Conservation (phyloP, 2,888 invertebrate genomes). For the Laothoe populi region DNA sequence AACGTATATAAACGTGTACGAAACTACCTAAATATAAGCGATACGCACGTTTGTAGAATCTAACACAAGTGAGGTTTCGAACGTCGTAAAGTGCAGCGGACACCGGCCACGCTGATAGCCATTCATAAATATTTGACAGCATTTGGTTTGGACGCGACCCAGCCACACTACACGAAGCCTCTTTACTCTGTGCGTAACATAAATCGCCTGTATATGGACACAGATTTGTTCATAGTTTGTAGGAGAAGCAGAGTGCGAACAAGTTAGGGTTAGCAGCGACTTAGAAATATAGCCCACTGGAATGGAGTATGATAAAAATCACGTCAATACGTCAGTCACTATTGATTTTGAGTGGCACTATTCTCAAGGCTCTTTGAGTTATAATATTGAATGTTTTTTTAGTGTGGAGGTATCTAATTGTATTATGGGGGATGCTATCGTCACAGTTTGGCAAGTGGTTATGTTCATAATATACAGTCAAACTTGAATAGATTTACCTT, state of each 20-base stretch:
- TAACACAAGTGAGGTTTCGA: neutral
- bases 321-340: too few species aligned
- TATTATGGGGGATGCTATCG: too few species aligned
- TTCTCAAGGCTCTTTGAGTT: too few species aligned
- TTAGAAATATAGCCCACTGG: neutral
- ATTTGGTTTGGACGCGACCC: constrained; percentile 6
- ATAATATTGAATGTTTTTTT: too few species aligned
- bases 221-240: neutral
- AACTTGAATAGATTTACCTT: too few species aligned
- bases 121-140: constrained; percentile 12
- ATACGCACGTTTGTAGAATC: neutral
- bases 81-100: constrained; percentile 12
- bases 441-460: too few species aligned
- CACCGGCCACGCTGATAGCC: neutral
- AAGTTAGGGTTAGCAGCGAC: neutral
- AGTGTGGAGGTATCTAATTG: too few species aligned
- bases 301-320: too few species aligned
- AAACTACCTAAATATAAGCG: neutral
- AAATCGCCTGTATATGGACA: neutral
- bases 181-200: neutral
- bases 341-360: too few species aligned
- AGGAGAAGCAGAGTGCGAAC: neutral
- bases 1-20: too few species aligned
- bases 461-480: too few species aligned
- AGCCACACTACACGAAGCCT: neutral